These are phyloP conservation scores for Periplaneta americana DNA, from an alignment of 1,140 invertebrate species.

Conservation along the genomic window DNA sequence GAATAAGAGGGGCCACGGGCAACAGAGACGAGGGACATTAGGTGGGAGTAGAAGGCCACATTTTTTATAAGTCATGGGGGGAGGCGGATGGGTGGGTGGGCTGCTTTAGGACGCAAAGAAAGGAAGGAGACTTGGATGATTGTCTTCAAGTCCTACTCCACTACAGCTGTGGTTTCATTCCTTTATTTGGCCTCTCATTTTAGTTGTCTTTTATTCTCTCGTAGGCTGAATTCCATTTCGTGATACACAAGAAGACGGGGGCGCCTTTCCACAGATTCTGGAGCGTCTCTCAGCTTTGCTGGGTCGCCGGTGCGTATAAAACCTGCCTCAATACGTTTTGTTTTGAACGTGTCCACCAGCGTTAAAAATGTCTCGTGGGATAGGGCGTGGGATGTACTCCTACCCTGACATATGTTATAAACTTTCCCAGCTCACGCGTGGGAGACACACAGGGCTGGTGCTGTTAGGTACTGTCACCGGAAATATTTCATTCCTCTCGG, in stretches of 20 bases:
- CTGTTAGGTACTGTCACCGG: too few relatives aligned
- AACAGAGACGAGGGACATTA: not conserved
- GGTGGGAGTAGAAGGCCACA: not conserved
- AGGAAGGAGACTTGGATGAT: not conserved
- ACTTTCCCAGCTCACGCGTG: too few relatives aligned
- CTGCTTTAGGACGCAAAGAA: not conserved
- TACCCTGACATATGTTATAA: too few relatives aligned
- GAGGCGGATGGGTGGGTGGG: not conserved
- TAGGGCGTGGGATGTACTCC: too few relatives aligned
- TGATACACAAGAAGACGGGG: not conserved
- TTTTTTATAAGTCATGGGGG: not conserved
- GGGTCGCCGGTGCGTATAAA: not conserved
- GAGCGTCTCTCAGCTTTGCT: not conserved
- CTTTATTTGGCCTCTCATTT: not conserved
- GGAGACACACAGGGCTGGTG: too few relatives aligned
- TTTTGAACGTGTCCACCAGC: too few relatives aligned
- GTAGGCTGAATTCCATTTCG: not conserved
- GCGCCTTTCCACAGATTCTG: not conserved
- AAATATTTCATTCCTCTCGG: too few relatives aligned
- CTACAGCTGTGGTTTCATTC: not conserved
- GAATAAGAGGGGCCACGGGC: not conserved
- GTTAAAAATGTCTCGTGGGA: too few relatives aligned
- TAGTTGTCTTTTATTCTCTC: too few relatives aligned
- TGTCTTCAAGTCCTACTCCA: not conserved
- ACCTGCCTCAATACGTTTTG: too few relatives aligned